A percentile compares a stretch with the other conserved stretches of the same genome.
These are phyloP conservation scores for Campylomormyrus tamandua DNA, from an alignment of 2,113 vertebrate species.

Conservation along the genomic window DNA sequence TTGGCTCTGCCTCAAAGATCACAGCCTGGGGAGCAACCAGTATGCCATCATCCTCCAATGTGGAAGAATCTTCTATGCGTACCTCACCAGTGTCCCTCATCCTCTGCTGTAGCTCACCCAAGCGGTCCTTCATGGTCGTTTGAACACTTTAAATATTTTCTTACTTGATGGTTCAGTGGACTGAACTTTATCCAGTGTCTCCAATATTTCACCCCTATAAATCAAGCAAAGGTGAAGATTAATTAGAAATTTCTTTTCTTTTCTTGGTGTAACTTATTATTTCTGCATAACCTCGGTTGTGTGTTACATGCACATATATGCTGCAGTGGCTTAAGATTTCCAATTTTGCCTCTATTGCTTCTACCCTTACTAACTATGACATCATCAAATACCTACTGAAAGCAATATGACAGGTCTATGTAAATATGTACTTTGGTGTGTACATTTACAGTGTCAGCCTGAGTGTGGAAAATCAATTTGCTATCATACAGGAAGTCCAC, in stretches of 20 bases:
- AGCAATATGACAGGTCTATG: neutral
- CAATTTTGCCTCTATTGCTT: neutral
- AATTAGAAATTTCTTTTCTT: neutral
- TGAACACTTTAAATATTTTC: slow-evolving; percentile 3
- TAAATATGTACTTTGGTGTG: slow-evolving; percentile 26
- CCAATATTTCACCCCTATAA: neutral
- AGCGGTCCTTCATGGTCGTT: slow-evolving; percentile 75
- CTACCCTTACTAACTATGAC: neutral
- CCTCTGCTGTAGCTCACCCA: slow-evolving; percentile 74
- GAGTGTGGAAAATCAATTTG: neutral
- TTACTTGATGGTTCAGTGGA: neutral
- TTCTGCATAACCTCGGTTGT: neutral
- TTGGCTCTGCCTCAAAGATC: slow-evolving; percentile 79
- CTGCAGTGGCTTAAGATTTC: neutral
- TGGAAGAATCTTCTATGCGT: slow-evolving; percentile 32
- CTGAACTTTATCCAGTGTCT: neutral
- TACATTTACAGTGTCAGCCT: slow-evolving; percentile 10
- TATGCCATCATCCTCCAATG: slow-evolving; percentile 45
- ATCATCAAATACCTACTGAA: neutral
- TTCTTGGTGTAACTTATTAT: neutral
- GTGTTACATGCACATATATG: neutral
- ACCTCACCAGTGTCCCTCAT: slow-evolving; percentile 60
- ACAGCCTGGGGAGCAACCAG: slow-evolving; percentile 70
- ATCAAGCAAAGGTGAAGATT: slow-evolving; percentile 1
- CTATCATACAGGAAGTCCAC: neutral